phyloP scores from a whole-genome alignment of 2,113 vertebrate species.

The Sus scrofa region DNA sequence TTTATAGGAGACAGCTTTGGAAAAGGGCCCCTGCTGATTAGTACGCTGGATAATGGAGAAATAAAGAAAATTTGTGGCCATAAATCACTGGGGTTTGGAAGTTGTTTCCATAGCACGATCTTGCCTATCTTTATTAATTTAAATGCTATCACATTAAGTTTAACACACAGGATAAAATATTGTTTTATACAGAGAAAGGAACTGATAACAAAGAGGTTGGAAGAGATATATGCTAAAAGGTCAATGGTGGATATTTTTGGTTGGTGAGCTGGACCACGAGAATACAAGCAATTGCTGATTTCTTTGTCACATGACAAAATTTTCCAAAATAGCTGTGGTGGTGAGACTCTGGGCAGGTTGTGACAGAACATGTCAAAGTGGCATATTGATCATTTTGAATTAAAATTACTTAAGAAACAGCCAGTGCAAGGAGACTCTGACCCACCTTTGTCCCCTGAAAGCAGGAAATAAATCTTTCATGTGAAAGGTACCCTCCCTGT shows the following conservation, averaged over 20 bases:
- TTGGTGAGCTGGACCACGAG: not conserved
- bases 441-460: too few relatives aligned
- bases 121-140: not conserved
- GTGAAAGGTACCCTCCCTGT: not conserved
- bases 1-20: not conserved
- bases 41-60: not conserved
- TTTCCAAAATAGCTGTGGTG: not conserved
- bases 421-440: not conserved
- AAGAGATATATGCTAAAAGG: not conserved
- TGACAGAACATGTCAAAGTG: not conserved
- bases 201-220: not conserved
- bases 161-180: not conserved
- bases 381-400: not conserved
- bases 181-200: not conserved
- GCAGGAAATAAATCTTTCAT: not conserved
- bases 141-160: not conserved
- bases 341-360: not conserved
- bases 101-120: not conserved
- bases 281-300: not conserved
- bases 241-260: not conserved
- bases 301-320: not conserved
- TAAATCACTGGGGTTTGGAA: not conserved
- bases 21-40: not conserved
- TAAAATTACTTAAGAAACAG: not conserved
- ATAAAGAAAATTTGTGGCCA: not conserved